Evolutionary conservation across 2,888 invertebrate species (phyloP), one percentile per base, ranked within the genome.

Genomic region (Loripinus fragilis): DNA sequence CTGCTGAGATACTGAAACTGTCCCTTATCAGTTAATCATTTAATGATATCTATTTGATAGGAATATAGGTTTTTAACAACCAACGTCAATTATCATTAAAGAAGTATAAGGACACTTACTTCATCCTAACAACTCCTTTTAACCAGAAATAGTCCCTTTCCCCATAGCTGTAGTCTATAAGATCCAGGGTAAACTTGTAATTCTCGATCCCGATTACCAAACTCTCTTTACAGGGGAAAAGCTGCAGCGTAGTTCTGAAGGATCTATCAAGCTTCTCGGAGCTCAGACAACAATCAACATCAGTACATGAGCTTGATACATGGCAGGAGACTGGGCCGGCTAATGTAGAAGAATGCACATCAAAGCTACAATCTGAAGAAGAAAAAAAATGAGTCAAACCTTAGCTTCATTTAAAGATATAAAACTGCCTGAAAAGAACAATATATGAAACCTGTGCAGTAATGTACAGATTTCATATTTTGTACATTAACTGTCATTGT

Each of bases 141-240:
- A 86, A 45, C 69, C 78, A 74, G 42, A 83, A 80, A 33, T 71
- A 70, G 15, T 85, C 81, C 28, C 23, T 35, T 64, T 68, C 69
- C 52, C 86, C 86, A 76, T 73, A 86, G 2, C 71, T 48, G 38
- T 83, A 86, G 23, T 76, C 78, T 20, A 74, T 42, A 15, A 86
- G 48, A 60, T 75, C 73, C n/a, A 73, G 41, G 30, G 72, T 73
- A 52, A 78, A 79, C 23, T 71, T 38, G 33, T 81, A 76, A 8
- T 74, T 71, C 65, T 81, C 81, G 35, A 86, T 80, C 0, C 83
- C 78, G 8, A 86, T 66, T n/a, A 41, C 45, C 17, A 86, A 41
- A 17, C 67, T 42, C 28, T 80, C 45, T 28, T 86, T 60, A 70
- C 86, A 86, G 2, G 83, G 64, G 15, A 74, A 33, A 2, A 86